Evolutionary conservation across 2,888 invertebrate genomes (phyloP), one percentile per base, ranked within the genome.

Genomic region (Ganaspis brasiliensis): DNA sequence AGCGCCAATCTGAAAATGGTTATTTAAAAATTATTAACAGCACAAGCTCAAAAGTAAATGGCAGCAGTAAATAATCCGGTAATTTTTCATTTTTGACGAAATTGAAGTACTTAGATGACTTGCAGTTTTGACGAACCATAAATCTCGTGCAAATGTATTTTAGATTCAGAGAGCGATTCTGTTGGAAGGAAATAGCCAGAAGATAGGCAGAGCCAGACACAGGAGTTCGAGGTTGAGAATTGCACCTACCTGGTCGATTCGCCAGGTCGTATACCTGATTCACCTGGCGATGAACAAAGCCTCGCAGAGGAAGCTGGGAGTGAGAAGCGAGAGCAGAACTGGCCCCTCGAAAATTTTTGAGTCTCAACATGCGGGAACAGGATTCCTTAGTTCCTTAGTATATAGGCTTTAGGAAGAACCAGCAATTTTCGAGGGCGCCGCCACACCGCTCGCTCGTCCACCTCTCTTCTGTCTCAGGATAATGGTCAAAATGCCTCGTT

Each of bases 241-340:
- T 82, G 55, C 14, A 72, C 21, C 79, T 81, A 77, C 82, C 82
- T 79, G 82, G 79, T 79, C 73, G 78, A 81, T 78, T 81, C 77
- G 81, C 78, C 82, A 81, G 83, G 80, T 81, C 79, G 83, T 81
- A 81, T 82, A 82, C 82, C 82, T 81, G 81, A 78, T 79, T 80
- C 81, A 79, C 76, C 80, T 77, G 81, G 80, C 77, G 77, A 79
- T 77, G 74, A 63, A 79, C 74, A 79, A 76, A 76, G 78, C 75
- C 76, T 71, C 72, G 31, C 71, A 56, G 55, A 55, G 52, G 72
- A 72, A 72, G 72, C 55, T 55, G 72, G 52, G 72, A 72, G 19
- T 72, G 52, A 52, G 72, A 56, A 55, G 55, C 31, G 19, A 56
- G 72, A 72, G 52, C 31, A 37, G 31, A 49, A 16, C 16, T 26